Evolutionary conservation across 2,113 vertebrate species (phyloP).

Genomic region (Saccopteryx bilineata): DNA sequence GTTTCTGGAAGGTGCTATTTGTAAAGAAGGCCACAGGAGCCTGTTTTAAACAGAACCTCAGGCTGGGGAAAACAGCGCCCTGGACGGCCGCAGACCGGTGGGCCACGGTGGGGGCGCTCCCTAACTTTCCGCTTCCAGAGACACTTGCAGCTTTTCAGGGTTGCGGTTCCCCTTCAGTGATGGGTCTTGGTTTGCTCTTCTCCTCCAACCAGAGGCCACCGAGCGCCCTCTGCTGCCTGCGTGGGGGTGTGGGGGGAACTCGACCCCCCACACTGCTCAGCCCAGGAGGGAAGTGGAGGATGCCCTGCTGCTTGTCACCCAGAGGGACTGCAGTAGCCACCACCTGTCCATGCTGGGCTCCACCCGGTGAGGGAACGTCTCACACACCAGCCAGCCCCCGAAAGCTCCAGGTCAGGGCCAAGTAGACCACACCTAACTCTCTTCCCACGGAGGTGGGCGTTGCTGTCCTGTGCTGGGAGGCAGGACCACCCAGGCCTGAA

Average conservation of each 20-base stretch:
- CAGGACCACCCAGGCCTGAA: background rate
- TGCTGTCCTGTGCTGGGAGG: background rate
- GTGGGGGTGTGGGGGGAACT: background rate
- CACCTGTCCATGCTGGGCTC: background rate
- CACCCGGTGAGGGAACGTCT: background rate
- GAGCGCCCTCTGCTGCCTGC: background rate
- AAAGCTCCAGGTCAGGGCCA: background rate
- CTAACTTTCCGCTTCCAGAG: background rate
- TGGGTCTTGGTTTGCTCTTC: background rate
- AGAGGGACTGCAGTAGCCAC: background rate
- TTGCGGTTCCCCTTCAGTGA: too few relatives aligned
- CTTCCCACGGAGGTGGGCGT: fast-evolving
- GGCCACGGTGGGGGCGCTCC: too few relatives aligned
- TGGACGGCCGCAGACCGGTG: background rate
- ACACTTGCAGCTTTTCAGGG: background rate
- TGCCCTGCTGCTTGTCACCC: background rate
- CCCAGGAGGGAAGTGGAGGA: background rate
- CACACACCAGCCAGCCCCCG: background rate
- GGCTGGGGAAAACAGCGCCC: background rate
- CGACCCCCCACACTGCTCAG: background rate
- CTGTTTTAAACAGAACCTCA: background rate
- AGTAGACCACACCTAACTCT: background rate
- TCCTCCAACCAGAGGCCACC: background rate
- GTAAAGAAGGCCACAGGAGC: background rate
- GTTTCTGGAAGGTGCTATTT: background rate